Base-by-base conservation (phyloP, 2,888 invertebrate genomes). In the Eupelmus urozonus region DNA sequence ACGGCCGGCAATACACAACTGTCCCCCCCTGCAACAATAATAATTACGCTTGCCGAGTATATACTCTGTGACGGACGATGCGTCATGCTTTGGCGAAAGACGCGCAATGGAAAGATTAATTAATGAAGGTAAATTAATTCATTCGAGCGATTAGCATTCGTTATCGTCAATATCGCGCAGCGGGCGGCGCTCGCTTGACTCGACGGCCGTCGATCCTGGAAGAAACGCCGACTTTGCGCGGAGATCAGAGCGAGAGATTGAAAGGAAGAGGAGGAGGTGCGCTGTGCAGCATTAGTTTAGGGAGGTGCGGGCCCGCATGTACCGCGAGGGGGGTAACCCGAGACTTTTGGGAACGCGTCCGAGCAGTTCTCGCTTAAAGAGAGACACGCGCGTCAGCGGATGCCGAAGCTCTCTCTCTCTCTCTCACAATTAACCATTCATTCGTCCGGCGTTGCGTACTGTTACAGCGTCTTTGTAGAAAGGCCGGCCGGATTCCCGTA, bases 91-190 rank as follows among this genome's bases (percentile, higher is more conserved):
- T 7, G 11, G 16, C n/a, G 70, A 25, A 11, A 18, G 25, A 79
- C 66, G 59, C 70, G 75, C 59, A 40, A 11, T n/a, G 53, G 3
- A 27, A 55, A 29, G 63, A 87, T 87, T 87, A 87, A 88, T 88
- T 87, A 87, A 88, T 86, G 85, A 85, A 87, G 87, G 85, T 85
- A 85, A 87, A 88, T 88, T 87, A 88, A 87, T 86, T 87, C 87
- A 86, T 88, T 85, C 84, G 84, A 84, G 83, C 84, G 85, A 87
- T 85, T 88, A 87, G 85, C 85, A 86, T 87, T 88, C 87, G 88
- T 88, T 88, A 86, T 87, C 84, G 85, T 87, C 85, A 87, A 88
- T 87, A 81, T 79, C 78, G n/a, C 75, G 67, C 81, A 76, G 65
- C 59, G 51, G 65, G 66, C 18, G 25, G 13, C 29, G 2, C 16